These are phyloP conservation scores for Lathronympha strigana DNA, from an alignment of 2,888 invertebrate genomes.

Conservation along the genomic window DNA sequence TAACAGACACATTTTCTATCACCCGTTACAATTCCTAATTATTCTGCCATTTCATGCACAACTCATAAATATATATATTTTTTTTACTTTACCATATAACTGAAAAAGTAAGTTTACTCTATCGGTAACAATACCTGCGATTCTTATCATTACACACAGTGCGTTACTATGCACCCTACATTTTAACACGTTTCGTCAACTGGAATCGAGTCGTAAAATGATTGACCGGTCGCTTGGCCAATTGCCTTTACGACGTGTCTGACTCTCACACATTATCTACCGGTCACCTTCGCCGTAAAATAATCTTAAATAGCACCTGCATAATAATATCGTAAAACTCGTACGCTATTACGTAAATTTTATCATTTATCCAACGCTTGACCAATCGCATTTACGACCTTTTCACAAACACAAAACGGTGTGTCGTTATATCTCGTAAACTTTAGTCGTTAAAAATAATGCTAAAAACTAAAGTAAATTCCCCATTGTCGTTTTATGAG, in stretches of 20 bases:
- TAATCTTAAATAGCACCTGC: slow-evolving; percentile 16
- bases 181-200: slow-evolving; percentile 29
- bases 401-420: slow-evolving; percentile 15
- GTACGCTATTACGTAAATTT: slow-evolving; percentile 4
- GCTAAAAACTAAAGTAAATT: slow-evolving; percentile 36
- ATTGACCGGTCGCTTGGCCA: slow-evolving; percentile 76
- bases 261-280: slow-evolving; percentile 79
- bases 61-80: no score
- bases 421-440: slow-evolving; percentile 61
- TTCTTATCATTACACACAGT: not conserved
- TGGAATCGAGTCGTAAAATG: slow-evolving; percentile 54
- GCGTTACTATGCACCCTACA: slow-evolving; percentile 2
- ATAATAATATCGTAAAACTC: slow-evolving; percentile 25
- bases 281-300: slow-evolving; percentile 59
- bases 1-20: no score
- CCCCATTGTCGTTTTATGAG: slow-evolving; percentile 50
- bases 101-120: not conserved
- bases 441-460: slow-evolving; percentile 77
- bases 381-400: slow-evolving; percentile 27
- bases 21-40: no score
- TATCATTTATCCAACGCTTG: slow-evolving; percentile 10
- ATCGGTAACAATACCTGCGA: not conserved
- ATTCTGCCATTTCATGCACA: no score
- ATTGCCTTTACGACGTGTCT: slow-evolving; percentile 72
- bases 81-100: no score